These are phyloP conservation scores for Ageneiosus marmoratus DNA, from an alignment of 2,113 vertebrate genomes.

Conservation along the genomic window DNA sequence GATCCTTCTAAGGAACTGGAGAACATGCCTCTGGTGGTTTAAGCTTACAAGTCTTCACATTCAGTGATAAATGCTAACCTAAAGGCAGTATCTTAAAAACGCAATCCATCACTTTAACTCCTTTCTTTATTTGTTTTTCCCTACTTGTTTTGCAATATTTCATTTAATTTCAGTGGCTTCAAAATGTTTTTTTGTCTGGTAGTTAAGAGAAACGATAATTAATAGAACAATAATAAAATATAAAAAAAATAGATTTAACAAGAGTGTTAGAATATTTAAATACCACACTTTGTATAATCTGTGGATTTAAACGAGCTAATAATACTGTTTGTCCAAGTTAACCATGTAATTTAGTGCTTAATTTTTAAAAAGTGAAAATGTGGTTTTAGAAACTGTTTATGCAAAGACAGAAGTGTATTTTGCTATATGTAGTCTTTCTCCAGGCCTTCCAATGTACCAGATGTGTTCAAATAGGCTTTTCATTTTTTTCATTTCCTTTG, in stretches of 20 bases:
- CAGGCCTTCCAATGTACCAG: neutral
- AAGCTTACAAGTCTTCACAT: constrained; percentile 21
- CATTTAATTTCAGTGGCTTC: neutral
- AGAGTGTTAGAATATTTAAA: neutral
- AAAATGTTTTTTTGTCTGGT: neutral
- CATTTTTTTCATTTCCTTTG: neutral
- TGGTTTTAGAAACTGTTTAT: neutral
- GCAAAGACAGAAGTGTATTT: neutral
- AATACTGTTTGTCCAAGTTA: neutral
- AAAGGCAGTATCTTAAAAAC: neutral
- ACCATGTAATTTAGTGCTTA: neutral
- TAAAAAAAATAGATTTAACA: neutral
- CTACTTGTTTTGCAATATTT: neutral
- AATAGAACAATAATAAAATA: neutral
- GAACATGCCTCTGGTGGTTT: constrained; percentile 72
- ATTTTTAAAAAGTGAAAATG: neutral
- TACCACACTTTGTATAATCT: neutral
- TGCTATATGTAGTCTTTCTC: neutral
- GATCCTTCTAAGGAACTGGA: constrained; percentile 65
- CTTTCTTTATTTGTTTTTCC: neutral
- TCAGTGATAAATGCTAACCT: neutral
- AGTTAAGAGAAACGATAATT: neutral
- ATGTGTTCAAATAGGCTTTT: too few relatives aligned
- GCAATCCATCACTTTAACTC: neutral
- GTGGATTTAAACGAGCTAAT: neutral